Conservation (phyloP, 2,888 invertebrate genomes). For the Platypus cylindrus region DNA sequence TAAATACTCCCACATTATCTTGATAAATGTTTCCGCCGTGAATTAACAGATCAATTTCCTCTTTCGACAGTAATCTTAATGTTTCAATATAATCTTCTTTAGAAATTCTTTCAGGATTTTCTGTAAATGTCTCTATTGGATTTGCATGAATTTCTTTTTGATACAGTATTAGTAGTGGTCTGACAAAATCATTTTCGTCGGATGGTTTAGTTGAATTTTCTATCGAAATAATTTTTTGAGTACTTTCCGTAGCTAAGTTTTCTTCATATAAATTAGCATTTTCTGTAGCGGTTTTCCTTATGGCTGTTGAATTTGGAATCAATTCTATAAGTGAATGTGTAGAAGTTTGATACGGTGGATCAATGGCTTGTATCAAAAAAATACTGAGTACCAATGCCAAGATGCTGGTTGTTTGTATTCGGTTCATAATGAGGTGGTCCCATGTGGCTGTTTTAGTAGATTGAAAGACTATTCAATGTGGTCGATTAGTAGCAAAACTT, state of each 20-base stretch:
- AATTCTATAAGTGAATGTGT: conserved; percentile 20
- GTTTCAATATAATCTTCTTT: conserved; percentile 27
- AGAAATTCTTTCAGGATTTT: conserved; percentile 22
- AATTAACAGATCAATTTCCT: conserved; percentile 25
- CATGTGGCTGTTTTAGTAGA: conserved; percentile 6
- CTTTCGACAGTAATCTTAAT: conserved; percentile 23
- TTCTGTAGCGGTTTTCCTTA: background rate
- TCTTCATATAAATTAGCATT: background rate
- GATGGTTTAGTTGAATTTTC: conserved; percentile 29
- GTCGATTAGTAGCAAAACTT: too few relatives aligned
- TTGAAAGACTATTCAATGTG: too few relatives aligned
- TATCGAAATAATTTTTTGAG: conserved; percentile 4
- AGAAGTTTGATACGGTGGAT: conserved; percentile 29
- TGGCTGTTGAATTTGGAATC: conserved; percentile 10
- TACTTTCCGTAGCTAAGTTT: background rate
- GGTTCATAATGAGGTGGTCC: conserved; percentile 27
- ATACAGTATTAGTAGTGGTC: conserved; percentile 29
- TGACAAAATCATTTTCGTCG: conserved; percentile 30
- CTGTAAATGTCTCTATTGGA: conserved; percentile 19
- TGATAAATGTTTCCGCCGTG: conserved; percentile 23
- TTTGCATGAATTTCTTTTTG: conserved; percentile 23
- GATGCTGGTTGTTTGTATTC: conserved; percentile 31
- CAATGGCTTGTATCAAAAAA: conserved; percentile 34
- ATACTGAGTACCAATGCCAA: conserved; percentile 33
- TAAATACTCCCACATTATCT: conserved; percentile 16